Evolutionary conservation across 2,888 invertebrate genomes (phyloP), one percentile per base, ranked within the genome.

Genomic region (Lordiphosa fenestrarum): DNA sequence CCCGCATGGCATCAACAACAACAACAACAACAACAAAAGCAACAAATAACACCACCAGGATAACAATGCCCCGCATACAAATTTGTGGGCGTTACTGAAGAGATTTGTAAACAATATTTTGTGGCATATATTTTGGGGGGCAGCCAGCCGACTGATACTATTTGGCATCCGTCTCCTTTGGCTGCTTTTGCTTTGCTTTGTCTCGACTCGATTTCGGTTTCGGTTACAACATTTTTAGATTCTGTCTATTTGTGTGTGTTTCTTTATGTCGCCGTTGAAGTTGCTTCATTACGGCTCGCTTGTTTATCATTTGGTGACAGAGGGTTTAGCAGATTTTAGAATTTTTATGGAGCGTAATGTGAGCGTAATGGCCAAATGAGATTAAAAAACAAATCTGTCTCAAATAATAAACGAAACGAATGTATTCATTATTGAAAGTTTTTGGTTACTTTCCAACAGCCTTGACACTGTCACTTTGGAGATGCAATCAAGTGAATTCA

Each of bases 51-150:
- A 69, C 73, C 81, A 73, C 70, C 59, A 47, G 59, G 41, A 65
- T 59, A 65, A 64, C 55, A 73, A 73, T 74, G 66, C 51, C 71
- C 48, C 55, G 73, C 82, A 78, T 78, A 73, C 75, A 77, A 82
- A 75, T 80, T 76, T 84, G 77, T 77, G 77, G 83, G 83, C 70
- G 77, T 76, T 61, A 58, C 67, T 69, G 61, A 74, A 75, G 78
- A 81, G 78, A 84, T 85, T 85, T 85, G 84, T 85, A 84, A 85
- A 84, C 84, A 84, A 84, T 71, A 76, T 74, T 74, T 69, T 74
- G 81, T 76, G 73, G 74, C 76, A 73, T 71, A 74, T 66, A 78
- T 85, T 85, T 81, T 41, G 49, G 66, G 69, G 69, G 66, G 60
- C 56, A 52, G 50, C 48, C 51, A 30, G 55, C 52, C 41, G 23